Evolutionary conservation across 1,140 invertebrate genomes (phyloP), one percentile per base, ranked within the genome.

Genomic region (Alviniconcha marisindica): DNA sequence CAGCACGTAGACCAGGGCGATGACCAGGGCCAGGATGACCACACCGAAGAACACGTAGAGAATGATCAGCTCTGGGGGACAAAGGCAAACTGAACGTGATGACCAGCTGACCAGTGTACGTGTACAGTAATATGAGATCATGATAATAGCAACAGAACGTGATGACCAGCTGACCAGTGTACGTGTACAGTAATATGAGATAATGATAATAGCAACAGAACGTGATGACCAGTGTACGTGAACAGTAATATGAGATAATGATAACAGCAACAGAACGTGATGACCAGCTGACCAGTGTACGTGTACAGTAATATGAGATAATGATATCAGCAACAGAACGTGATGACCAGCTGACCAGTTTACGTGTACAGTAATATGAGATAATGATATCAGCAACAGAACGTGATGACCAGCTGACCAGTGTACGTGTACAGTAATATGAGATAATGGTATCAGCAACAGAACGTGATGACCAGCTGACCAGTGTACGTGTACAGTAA

Each of bases 1-100:
- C 7, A 85, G 42, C 15, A 85, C 84, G 44, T 73, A 77, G 54
- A 85, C 40, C 1, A 85, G 84, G 33, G 84, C 73, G 40, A 85
- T 74, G 54, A 77, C 33, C 60, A 85, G 66, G 24, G 73, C 84
- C n/a, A 85, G 36, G 60, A 85, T 85, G 74, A 85, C 76, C 54
- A 85, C 48, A 33, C 84, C 84, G 77, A 85, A 85, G 66, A 82
- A 82, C 48, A 85, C 76, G 63, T 85, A 85, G 31, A 85, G 76
- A 40, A 85, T 77, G 28, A 85, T 54, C 71, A 85, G 48, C 77
- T 85, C 84, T 85, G 80, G 60, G 76, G 40, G 40, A 83, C 21
- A 83, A 69, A 33, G 28, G 12, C 38, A 60, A 33, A 63, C 71
- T 10, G 18, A 18, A 48, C 31, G 71, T 42, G 38, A 24, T 36